phyloP scores from a whole-genome alignment of 2,113 vertebrate species.

The Miniopterus natalensis region DNA sequence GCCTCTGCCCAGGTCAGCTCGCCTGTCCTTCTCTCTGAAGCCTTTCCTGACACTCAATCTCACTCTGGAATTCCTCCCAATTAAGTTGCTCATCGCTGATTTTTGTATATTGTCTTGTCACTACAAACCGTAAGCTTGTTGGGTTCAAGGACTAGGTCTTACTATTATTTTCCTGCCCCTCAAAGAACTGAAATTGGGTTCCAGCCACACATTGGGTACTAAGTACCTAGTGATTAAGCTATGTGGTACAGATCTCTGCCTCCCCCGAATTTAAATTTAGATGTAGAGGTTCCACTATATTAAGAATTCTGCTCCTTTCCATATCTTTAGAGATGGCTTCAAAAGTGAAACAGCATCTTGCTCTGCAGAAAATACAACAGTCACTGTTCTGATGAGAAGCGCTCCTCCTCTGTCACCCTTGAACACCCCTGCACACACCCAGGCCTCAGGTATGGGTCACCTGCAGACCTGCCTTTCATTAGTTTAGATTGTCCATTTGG shows the following conservation, averaged over 20 bases:
- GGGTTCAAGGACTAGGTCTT: background rate
- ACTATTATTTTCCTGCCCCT: background rate
- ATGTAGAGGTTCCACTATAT: background rate
- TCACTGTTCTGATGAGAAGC: background rate
- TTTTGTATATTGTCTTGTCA: background rate
- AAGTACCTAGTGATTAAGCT: background rate
- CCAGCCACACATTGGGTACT: background rate
- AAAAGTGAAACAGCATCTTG: background rate
- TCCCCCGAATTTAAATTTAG: background rate
- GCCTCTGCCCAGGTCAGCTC: too few relatives aligned
- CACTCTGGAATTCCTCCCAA: background rate
- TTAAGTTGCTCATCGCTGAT: fast-evolving
- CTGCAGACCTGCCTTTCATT: background rate
- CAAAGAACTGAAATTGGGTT: background rate
- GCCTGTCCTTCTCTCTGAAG: background rate
- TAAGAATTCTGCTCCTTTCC: background rate
- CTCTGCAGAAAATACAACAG: background rate
- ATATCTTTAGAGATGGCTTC: background rate
- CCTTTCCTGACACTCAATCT: background rate
- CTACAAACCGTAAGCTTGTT: background rate
- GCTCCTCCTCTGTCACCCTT: background rate
- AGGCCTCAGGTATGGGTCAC: fast-evolving
- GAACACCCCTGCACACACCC: background rate
- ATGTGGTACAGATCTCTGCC: background rate
- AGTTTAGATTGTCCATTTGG: background rate